Base-by-base conservation (phyloP, 2,797 vertebrate genomes). In the Pogoniulus pusillus region DNA sequence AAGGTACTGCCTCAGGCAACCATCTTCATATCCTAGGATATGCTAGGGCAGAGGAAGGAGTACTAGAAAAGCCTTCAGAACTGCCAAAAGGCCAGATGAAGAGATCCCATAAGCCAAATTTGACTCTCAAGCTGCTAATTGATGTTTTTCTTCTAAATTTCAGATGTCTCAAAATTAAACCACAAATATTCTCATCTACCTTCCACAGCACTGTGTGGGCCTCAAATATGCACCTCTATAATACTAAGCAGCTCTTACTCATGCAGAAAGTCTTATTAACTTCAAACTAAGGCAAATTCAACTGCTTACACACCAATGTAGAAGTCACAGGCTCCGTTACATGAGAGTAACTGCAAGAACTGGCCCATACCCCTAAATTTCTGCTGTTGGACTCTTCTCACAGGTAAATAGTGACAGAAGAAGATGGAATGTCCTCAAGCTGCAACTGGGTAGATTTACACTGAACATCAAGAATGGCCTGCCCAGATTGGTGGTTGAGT, bases 261-360 rank as follows among this genome's bases (percentile, higher is more conserved):
- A 34, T 7, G 29, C 47, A 87, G n/a, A 7, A 65, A 65, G 19
- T 85, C 11, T 18, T 13, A 66, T 45, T 81, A 73, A 60, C 12
- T 66, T 87, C 60, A 89, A 89, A 75, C 59, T 34, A 79, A 81
- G 23, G 29, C 16, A 90, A 92, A 87, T 66, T 76, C 68, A 95
- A 59, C 7, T 9, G 23, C 60, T 45, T 45, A 37, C 6, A 7
- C 23, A 17, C 35, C 58, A 81, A 20, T 3, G 12, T 5, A 75
- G 18, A 85, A 75, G 37, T 54, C 74, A 77, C 16, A 75, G 27
- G 51, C 15, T 59, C 29, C 57, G 13, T 47, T 53, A 63, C 6
- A 7, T 75, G 30, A 93, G 11, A 86, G n/a, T 14, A 90, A 85
- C 18, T 85, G 53, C 41, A 87, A 69, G 13, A 80, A 82, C 4